Base-by-base conservation (phyloP, 2,113 vertebrate species). In the Tylochromis polylepis region DNA sequence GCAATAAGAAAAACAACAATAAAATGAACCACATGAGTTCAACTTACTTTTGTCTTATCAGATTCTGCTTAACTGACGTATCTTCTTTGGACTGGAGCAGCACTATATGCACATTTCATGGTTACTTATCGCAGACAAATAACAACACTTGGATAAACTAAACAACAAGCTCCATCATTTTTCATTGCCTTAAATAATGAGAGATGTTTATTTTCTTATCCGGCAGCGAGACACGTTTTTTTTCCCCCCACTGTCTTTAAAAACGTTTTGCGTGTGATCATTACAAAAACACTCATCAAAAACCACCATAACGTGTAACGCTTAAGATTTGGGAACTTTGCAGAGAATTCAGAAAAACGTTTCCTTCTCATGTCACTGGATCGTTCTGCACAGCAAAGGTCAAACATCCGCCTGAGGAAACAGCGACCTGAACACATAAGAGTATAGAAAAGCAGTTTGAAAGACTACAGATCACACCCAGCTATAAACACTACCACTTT, bases 331-430 rank as follows among this genome's bases (percentile, higher is more conserved):
- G 15, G 24, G 43, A 31, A 8, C 43, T 31, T 51, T 77, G 70
- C 16, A 77, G 70, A 4, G 11, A 12, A 49, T 11, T 49, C 43
- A 72, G 38, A 0, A 49, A 49, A 0, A 20, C 29, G 43, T 7
- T 49, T 75, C 11, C 46, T 34, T 77, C 24, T 31, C 11, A 20
- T 75, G 43, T 51, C 24, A 75, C 24, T 49, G 43, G 18, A 75
- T 51, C 16, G 51, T 29, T 75, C 46, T 14, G 18, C 16, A 53
- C 27, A 51, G 27, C 4, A 77, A 34, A 77, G 2, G 46, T 34
- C 72, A 53, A 77, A 77, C 16, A 77, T 77, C 27, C 20, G 15
- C 18, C 43, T 5, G 43, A 29, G 24, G 46, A 53, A 0, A 53
- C 10, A 77, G 46, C 0, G 27, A 77, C 31, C 49, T 31, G 14